A percentile compares a stretch with the other conserved stretches of the same genome.
phyloP scores from a whole-genome alignment of 2,888 invertebrate species.

The Hoplodrina ambigua region DNA sequence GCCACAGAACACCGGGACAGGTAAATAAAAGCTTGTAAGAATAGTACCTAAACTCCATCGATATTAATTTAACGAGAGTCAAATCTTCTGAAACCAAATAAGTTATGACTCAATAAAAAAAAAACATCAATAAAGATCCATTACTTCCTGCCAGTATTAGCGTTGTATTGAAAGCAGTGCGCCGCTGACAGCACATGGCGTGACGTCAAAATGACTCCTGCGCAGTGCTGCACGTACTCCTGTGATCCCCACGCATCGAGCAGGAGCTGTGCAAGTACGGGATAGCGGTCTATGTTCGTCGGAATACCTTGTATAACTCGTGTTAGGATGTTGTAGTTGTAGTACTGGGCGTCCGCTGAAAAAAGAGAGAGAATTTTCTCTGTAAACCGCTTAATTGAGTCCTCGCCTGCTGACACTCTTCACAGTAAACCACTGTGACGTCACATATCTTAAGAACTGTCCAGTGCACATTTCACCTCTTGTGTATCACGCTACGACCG shows the following conservation, averaged over 20 bases:
- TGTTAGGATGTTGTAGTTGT: constrained; percentile 60
- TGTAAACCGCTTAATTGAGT: too few relatives aligned
- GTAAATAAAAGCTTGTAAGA: too few relatives aligned
- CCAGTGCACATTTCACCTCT: too few relatives aligned
- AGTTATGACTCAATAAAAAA: background rate
- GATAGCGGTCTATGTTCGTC: constrained; percentile 80
- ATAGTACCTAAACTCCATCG: too few relatives aligned
- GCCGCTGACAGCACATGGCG: constrained; percentile 84
- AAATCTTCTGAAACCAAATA: too few relatives aligned
- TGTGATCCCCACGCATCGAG: constrained; percentile 82
- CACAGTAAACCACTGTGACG: too few relatives aligned
- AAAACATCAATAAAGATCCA: constrained; percentile 40
- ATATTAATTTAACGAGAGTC: too few relatives aligned
- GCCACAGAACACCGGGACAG: too few relatives aligned
- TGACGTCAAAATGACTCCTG: constrained; percentile 83
- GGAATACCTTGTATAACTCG: constrained; percentile 83
- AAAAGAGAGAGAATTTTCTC: constrained; percentile 11
- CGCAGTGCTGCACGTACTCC: constrained; percentile 82
- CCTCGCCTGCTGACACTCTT: too few relatives aligned
- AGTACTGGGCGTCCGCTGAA: constrained; percentile 72
- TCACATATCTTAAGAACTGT: too few relatives aligned
- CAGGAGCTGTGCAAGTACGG: constrained; percentile 81
- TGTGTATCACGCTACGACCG: too few relatives aligned
- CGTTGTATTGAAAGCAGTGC: constrained; percentile 84
- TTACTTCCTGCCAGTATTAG: constrained; percentile 81